Base-by-base conservation (phyloP, 1,140 invertebrate species). In the Portunus trituberculatus region DNA sequence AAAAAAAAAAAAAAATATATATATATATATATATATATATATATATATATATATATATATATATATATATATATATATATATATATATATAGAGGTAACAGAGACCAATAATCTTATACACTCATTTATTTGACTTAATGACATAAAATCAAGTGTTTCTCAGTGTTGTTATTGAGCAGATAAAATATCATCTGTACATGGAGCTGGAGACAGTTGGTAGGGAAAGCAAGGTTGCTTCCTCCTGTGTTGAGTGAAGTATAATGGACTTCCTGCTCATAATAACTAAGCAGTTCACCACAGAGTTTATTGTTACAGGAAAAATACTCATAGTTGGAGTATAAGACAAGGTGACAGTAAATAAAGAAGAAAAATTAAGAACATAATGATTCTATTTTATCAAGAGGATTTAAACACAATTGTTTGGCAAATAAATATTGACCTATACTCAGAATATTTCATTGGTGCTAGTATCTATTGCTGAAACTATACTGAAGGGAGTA, bases 131-230 rank as follows among this genome's bases (percentile, higher is more conserved):
- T 52, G 83, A 93, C 82, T 52, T 93, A 84, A 87, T 83, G 82
- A 84, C 67, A 76, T 48, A 46, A 87, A 86, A 32, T 52, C 39
- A 86, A 87, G 92, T 93, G 92, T 93, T 93, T 93, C 92, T 84
- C 86, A 84, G 83, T 93, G 20, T 48, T 93, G 25, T 93, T 93
- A 93, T 93, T 93, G 92, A 93, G 92, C 92, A 93, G 92, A 93
- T 93, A 86, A 59, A 20, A 86, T 93, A 93, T 67, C 67, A 93
- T 87, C 92, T 93, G 83, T 93, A 93, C 92, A 93, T 93, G 82
- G 82, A 31, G 52, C 29, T 46, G 52, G 86, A n/a, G 48, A 46
- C 25, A 48, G 82, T 93, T 29, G 31, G 92, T 87, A 29, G 48
- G 31, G 29, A 32, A 87, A 31, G 84, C 39, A 93, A 86, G 92